Evolutionary conservation across 2,797 vertebrate genomes (phyloP).

Genomic region (Acanthornis magna): DNA sequence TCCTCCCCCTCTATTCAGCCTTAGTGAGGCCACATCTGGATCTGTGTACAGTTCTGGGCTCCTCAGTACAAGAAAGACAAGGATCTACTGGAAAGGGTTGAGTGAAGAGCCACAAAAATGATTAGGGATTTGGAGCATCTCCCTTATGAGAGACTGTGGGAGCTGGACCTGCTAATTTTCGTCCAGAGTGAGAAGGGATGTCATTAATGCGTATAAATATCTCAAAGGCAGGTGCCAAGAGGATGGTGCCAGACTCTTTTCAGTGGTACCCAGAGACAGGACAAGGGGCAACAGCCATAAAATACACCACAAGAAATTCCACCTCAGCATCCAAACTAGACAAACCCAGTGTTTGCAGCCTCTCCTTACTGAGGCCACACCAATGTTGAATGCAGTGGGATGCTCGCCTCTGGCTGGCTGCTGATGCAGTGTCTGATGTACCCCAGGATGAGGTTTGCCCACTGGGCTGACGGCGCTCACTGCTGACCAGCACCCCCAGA

Average conservation of each 20-base stretch:
- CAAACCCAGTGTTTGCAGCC: not conserved
- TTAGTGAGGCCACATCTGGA: not conserved
- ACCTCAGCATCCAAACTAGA: not conserved
- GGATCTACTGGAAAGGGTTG: not conserved
- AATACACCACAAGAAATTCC: not conserved
- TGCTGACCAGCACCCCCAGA: not conserved
- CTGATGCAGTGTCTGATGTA: not conserved
- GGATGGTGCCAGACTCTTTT: not conserved
- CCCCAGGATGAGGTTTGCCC: not conserved
- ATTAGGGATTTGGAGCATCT: not conserved
- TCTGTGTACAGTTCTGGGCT: not conserved
- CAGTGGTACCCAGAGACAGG: not conserved
- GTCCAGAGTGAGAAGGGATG: not conserved
- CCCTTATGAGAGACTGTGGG: not conserved
- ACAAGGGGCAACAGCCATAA: not conserved
- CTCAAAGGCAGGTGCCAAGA: not conserved
- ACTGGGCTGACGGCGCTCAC: not conserved
- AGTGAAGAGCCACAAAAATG: not conserved
- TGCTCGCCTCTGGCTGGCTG: not conserved
- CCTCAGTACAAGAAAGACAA: not conserved
- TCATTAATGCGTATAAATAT: not conserved
- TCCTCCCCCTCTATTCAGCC: not conserved
- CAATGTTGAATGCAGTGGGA: accelerated
- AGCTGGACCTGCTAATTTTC: not conserved
- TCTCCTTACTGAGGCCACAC: not conserved